Base-by-base conservation (phyloP, 1,140 invertebrate species). In the Galleria mellonella region DNA sequence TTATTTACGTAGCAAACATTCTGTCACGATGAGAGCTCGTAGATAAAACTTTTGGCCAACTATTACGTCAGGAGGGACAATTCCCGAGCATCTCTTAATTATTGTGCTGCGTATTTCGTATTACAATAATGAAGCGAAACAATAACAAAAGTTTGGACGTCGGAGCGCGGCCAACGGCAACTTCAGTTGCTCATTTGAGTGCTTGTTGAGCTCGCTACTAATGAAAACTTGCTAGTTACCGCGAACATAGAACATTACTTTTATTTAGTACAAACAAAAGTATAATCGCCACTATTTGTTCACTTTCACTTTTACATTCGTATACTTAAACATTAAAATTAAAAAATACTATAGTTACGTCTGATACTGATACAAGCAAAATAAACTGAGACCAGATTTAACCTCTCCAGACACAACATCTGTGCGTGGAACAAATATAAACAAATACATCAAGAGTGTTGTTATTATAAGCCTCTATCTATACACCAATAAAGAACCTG, bases 81-180 rank as follows among this genome's bases (percentile, higher is more conserved):
- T 77, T 72, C 64, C 65, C 59, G 52, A 68, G 72, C 57, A 75
- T 77, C 69, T 82, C 75, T 84, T 82, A 81, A 84, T 84, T 81
- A 84, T 75, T 62, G 63, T 62, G 62, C 67, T 69, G 66, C 67
- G 74, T 82, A 82, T 79, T 83, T 75, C 66, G 71, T 74, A 81
- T 84, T 78, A 84, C 76, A 83, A 81, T 84, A 83, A 84, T 83
- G 76, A 84, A 84, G 63, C 60, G 69, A 78, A 77, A 81, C 78
- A 81, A 82, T 81, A 83, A 83, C 76, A 77, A 79, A 84, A 84
- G 81, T 84, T 84, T 68, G 66, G 71, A 73, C 67, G 67, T 54
- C 66, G 64, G 66, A 63, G 66, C 61, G 62, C 70, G 60, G 67
- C 60, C 62, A 56, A 58, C 55, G 75, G 55, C 66, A 78, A 78